Conservation (phyloP, 2,888 invertebrate species). For the Netelia inedita region DNA sequence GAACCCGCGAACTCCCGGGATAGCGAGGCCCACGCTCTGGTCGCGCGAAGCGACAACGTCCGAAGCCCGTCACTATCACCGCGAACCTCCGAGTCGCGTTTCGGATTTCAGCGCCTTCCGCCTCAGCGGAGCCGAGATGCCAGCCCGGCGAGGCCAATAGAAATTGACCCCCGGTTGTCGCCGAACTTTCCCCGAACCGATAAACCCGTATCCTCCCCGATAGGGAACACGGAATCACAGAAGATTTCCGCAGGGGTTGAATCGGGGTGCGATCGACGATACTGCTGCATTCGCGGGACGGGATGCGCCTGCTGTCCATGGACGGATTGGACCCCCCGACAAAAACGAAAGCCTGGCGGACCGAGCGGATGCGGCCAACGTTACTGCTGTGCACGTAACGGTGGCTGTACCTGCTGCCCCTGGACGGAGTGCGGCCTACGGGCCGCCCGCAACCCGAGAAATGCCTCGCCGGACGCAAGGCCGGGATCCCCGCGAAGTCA, state of each 20-base stretch:
- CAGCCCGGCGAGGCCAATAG: not conserved
- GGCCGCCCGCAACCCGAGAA: not conserved
- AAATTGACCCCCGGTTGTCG: too few species aligned
- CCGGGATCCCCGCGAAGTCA: not conserved
- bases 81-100: too few species aligned
- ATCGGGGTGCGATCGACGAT: constrained; percentile 14
- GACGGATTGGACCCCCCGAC: not conserved
- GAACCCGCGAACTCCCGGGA: not conserved
- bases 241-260: too few species aligned
- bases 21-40: too few species aligned
- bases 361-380: too few species aligned
- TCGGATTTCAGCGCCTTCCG: not conserved
- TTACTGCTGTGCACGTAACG: not conserved
- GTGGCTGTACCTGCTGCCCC: constrained; percentile 1
- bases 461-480: not conserved
- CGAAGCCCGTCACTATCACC: too few species aligned
- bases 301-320: constrained; percentile 23
- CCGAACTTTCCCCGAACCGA: too few species aligned
- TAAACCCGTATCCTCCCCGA: not conserved
- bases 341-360: not conserved
- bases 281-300: constrained; percentile 12
- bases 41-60: too few species aligned
- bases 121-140: not conserved
- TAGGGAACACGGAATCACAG: not conserved
- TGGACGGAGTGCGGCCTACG: constrained; percentile 8